Base-by-base conservation (phyloP, 92 coral and sea anemone species). In the Epizoanthus rinbou region DNA sequence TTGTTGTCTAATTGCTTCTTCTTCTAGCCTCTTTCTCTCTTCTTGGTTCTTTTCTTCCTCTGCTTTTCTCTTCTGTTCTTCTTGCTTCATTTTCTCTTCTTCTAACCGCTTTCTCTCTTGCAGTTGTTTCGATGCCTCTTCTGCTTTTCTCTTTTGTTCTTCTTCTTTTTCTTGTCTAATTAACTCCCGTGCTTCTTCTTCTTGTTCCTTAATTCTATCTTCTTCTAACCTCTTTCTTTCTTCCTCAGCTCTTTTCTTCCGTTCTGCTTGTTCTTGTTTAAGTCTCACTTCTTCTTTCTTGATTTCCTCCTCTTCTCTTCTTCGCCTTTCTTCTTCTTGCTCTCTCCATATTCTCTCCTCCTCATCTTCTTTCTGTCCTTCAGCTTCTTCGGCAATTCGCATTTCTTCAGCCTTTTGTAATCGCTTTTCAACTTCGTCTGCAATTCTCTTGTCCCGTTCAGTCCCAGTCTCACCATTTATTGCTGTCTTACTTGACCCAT, bases 391-490 rank as follows among this genome's bases (percentile, higher is more conserved):
- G 3, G 71, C 43, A 65, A 28, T 28, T 65, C 43, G 39, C 71
- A 3, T 65, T 65, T 65, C 71, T 39, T 65, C 71, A 5, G 43
- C 71, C 13, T 65, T 39, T 22, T 65, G 14, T n/a, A 65, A 8
- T 11, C 71, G 25, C 19, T 65, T 65, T 22, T 65, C 71, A 28
- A 65, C 71, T 65, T 65, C 71, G 3, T n/a, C 41, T 39, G 19
- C 71, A 65, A 65, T 65, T 28, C 43, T 28, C 43, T 65, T 65
- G 35, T 65, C 71, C 35, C 43, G 28, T 65, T 65, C 69, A 64
- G 69, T 43, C 50, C 8, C 28, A 10, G 28, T 3, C 25, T 41
- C 28, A 72, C 56, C 63, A 73, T 9, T 43, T 22, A 19, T 60
- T 50, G 62, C 9, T 16, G 69, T 64, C 17, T 64, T 33, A 23